Conservation (phyloP, 2,888 invertebrate species). For the Spilarctia lutea region DNA sequence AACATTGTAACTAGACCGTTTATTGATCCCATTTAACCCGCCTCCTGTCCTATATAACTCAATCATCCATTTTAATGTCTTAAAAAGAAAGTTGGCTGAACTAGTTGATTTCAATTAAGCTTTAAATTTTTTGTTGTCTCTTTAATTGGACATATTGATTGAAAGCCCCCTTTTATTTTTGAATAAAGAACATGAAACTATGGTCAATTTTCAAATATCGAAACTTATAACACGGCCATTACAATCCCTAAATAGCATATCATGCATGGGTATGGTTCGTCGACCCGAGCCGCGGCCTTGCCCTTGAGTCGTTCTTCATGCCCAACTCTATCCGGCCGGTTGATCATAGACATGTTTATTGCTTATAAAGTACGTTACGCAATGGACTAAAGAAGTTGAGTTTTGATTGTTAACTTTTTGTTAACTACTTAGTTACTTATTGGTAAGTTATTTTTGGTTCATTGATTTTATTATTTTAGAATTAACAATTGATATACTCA, state of each 20-base stretch:
- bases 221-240: slow-evolving; percentile 25
- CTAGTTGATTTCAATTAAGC: neutral
- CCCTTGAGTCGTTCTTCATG: slow-evolving; percentile 72
- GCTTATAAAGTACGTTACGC: slow-evolving; percentile 20
- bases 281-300: slow-evolving; percentile 76
- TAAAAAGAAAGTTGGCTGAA: neutral
- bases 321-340: slow-evolving; percentile 32
- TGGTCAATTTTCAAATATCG: neutral
- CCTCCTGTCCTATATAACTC: slow-evolving; percentile 1
- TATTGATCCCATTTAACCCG: slow-evolving; percentile 20
- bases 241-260: slow-evolving; percentile 68
- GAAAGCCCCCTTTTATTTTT: neutral
- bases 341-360: slow-evolving; percentile 29
- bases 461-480: neutral
- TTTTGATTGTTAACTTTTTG: slow-evolving; percentile 15
- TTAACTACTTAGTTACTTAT: neutral
- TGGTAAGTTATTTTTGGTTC: neutral
- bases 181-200: neutral
- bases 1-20: slow-evolving; percentile 19
- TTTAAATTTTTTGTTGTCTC: neutral
- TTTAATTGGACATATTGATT: neutral
- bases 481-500: neutral
- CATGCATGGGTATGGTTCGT: slow-evolving; percentile 56
- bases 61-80: slow-evolving; percentile 11
- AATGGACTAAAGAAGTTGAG: slow-evolving; percentile 11